A percentile compares a stretch with the other conserved stretches of the same genome.
Conservation (phyloP, 2,113 vertebrate genomes). For the Ceyx cyanopectus region DNA sequence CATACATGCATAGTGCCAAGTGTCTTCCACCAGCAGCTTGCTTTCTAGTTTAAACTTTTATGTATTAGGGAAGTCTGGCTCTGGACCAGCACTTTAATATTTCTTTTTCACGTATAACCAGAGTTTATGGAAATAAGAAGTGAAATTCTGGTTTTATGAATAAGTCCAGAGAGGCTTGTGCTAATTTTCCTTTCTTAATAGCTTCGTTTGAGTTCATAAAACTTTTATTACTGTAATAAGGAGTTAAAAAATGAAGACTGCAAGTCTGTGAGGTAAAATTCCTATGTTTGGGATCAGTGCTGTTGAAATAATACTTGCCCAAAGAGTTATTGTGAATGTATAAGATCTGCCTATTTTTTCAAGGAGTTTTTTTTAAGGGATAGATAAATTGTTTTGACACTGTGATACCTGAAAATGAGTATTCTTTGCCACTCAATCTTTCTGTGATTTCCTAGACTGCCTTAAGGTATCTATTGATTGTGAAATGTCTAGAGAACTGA, state of each 20-base stretch:
- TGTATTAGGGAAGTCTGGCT: slow-evolving; percentile 5
- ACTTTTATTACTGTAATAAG: slow-evolving; percentile 37
- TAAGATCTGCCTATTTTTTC: not conserved
- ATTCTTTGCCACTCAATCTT: not conserved
- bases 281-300: not conserved
- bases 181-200: slow-evolving; percentile 50
- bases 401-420: not conserved
- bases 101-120: slow-evolving; percentile 26
- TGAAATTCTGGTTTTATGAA: slow-evolving; percentile 12
- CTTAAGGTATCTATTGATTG: not conserved
- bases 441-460: not conserved
- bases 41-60: slow-evolving; percentile 7
- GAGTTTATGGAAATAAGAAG: slow-evolving; percentile 34
- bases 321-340: not conserved
- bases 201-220: slow-evolving; percentile 28
- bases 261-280: not conserved
- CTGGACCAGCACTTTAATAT: slow-evolving; percentile 23
- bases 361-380: not conserved
- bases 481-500: not conserved
- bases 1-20: not conserved
- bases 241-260: slow-evolving; percentile 22
- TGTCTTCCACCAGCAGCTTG: slow-evolving; percentile 8
- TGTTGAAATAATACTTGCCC: not conserved
- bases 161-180: slow-evolving; percentile 17
- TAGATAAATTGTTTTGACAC: not conserved